These are phyloP conservation scores for Tangachromis dhanisi DNA, from an alignment of 2,113 vertebrate species.

Conservation along the genomic window DNA sequence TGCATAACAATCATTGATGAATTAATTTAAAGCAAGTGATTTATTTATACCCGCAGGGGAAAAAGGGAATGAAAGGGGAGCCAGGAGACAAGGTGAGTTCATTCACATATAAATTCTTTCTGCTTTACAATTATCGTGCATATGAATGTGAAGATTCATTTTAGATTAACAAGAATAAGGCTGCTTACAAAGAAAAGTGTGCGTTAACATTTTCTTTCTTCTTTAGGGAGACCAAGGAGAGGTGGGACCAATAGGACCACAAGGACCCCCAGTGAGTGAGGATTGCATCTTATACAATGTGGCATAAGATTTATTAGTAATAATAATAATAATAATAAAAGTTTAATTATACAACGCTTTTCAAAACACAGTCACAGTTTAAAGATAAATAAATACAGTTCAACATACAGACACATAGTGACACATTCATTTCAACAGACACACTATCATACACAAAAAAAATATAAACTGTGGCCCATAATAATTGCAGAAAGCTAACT, in stretches of 20 bases:
- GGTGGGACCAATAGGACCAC: slow-evolving; percentile 58
- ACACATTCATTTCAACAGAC: neutral
- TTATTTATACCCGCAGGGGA: slow-evolving; percentile 69
- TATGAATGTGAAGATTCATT: neutral
- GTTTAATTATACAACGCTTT: rapidly evolving
- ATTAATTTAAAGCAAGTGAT: neutral
- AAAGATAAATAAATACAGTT: neutral
- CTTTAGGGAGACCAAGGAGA: slow-evolving; percentile 72
- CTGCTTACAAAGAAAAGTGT: neutral
- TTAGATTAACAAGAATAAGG: neutral
- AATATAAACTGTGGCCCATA: neutral
- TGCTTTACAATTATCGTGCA: neutral
- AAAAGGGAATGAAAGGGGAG: slow-evolving; percentile 77
- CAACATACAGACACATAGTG: neutral
- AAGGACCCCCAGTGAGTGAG: slow-evolving; percentile 66
- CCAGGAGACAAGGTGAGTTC: slow-evolving; percentile 76
- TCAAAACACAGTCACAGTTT: neutral
- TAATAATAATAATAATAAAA: neutral
- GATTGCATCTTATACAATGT: neutral
- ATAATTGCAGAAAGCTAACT: rapidly evolving
- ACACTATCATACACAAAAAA: neutral
- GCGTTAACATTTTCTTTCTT: neutral
- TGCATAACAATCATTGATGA: neutral
- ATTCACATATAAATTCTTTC: neutral
- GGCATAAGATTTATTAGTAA: neutral